Percentiles rank a stretch among this genome's conserved stretches.
Conservation (phyloP, 2,113 vertebrate species). For the Cinclus cinclus region DNA sequence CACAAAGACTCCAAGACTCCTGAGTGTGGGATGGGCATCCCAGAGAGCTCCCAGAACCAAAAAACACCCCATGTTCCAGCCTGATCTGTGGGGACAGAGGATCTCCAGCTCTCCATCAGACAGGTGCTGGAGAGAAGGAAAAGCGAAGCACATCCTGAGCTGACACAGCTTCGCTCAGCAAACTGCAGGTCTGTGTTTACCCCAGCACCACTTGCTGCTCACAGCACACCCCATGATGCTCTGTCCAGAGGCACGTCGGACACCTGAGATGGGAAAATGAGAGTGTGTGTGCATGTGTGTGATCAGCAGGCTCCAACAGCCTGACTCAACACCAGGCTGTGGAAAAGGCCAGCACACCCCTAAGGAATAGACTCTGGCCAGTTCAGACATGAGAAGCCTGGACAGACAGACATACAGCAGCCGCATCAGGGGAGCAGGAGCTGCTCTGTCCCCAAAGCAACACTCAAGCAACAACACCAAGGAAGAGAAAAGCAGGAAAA, state of each 20-base stretch:
- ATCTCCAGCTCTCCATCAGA: neutral
- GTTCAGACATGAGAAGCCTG: neutral
- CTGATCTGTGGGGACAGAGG: rapidly evolving
- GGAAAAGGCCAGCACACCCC: neutral
- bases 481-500: neutral
- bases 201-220: neutral
- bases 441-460: neutral
- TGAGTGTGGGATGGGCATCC: neutral
- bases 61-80: neutral
- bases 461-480: neutral
- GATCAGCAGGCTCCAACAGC: neutral
- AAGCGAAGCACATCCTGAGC: neutral
- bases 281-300: rapidly evolving
- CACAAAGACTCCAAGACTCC: neutral
- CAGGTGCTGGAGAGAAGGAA: neutral
- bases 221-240: rapidly evolving
- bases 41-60: neutral
- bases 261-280: neutral
- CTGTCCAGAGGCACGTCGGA: neutral
- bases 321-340: neutral
- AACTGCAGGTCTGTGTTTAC: neutral
- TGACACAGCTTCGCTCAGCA: neutral
- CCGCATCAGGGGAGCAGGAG: neutral
- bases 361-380: neutral
- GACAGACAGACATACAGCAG: neutral